Conservation (phyloP, 2,888 invertebrate species). For the Phaonia tiefii region DNA sequence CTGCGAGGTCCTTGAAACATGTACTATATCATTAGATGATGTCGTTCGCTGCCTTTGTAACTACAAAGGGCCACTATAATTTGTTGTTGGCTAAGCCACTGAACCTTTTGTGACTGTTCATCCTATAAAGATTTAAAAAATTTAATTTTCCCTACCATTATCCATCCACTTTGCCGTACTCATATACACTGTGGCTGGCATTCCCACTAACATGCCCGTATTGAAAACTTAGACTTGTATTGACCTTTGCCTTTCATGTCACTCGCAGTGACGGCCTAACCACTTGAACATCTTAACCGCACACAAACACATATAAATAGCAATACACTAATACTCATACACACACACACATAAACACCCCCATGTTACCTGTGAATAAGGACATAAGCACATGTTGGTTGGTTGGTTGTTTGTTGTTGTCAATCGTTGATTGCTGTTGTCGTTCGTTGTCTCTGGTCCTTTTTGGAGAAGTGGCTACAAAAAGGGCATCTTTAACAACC, state of each 20-base stretch:
- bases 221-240: constrained; percentile 31
- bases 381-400: constrained; percentile 15
- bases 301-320: neutral
- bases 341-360: neutral
- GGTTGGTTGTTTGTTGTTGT: constrained; percentile 22
- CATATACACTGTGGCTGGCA: too few species aligned
- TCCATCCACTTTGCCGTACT: constrained; percentile 35
- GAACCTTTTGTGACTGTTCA: constrained; percentile 48
- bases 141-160: constrained; percentile 64
- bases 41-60: neutral
- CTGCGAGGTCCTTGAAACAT: neutral
- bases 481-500: constrained; percentile 33
- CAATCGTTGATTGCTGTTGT: constrained; percentile 8
- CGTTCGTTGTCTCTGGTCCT: constrained; percentile 10
- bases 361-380: constrained; percentile 32
- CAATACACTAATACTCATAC: neutral
- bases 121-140: constrained; percentile 61
- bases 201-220: neutral
- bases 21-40: constrained; percentile 6
- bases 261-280: constrained; percentile 3
- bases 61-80: neutral
- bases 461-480: constrained; percentile 4
- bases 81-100: neutral
- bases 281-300: constrained; percentile 37
- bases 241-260: constrained; percentile 28